These are phyloP conservation scores for Astreopora myriophthalma DNA, from an alignment of 64 coral and sea anemone species.

Conservation along the genomic window DNA sequence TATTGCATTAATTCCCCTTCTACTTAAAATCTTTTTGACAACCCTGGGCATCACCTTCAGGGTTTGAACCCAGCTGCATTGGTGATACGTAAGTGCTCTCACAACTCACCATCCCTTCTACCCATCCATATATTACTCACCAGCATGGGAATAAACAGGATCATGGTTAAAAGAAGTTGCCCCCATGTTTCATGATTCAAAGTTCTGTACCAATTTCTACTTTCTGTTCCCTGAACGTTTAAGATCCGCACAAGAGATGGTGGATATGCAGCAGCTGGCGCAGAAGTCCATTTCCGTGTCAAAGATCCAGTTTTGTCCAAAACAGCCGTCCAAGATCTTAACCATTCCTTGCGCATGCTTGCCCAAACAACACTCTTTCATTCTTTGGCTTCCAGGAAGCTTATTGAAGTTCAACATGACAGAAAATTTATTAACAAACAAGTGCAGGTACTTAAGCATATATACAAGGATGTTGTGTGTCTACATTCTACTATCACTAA, in stretches of 20 bases:
- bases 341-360: conserved; percentile 86
- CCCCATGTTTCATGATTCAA: too few relatives aligned
- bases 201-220: background rate
- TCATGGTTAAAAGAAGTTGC: too few relatives aligned
- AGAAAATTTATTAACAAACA: conserved; percentile 88
- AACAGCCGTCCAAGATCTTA: conserved; percentile 86
- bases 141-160: too few relatives aligned
- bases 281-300: conserved; percentile 88
- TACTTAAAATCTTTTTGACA: too few relatives aligned
- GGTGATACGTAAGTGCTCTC: too few relatives aligned
- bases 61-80: too few relatives aligned
- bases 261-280: conserved; percentile 80
- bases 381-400: conserved; percentile 73
- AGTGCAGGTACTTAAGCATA: conserved; percentile 82
- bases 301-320: conserved; percentile 81
- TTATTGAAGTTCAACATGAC: conserved; percentile 77
- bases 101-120: too few relatives aligned
- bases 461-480: background rate
- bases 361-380: conserved; percentile 90
- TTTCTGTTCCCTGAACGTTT: background rate
- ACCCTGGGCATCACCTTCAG: too few relatives aligned
- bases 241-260: conserved; percentile 92
- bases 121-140: too few relatives aligned
- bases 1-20: too few relatives aligned
- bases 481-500: background rate